Percentiles rank a stretch among this genome's conserved stretches.
These are phyloP conservation scores for Centropus unirufus DNA, from an alignment of 2,113 vertebrate species.

Conservation along the genomic window DNA sequence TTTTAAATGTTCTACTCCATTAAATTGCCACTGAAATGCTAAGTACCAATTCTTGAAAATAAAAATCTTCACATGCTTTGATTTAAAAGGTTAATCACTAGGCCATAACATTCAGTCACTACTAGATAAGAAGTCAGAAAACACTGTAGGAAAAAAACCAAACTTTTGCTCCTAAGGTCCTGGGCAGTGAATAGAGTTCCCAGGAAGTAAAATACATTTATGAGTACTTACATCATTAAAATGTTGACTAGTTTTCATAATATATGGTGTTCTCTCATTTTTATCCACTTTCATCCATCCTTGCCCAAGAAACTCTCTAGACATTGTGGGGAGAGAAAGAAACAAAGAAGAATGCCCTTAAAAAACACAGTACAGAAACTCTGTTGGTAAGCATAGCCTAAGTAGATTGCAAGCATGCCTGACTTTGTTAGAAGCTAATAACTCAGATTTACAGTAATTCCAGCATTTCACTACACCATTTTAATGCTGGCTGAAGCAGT, in stretches of 20 bases:
- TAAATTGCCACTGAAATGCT: background rate
- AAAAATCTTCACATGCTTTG: background rate
- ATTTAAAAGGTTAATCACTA: background rate
- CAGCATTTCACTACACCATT: background rate
- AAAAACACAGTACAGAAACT: background rate
- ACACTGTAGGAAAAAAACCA: background rate
- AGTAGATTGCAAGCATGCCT: background rate
- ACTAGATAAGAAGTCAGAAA: background rate
- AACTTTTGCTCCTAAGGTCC: background rate
- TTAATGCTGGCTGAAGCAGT: background rate
- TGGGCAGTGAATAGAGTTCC: background rate
- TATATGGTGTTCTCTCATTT: conserved; percentile 91
- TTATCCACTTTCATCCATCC: conserved; percentile 99
- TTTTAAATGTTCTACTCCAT: background rate
- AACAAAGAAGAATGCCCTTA: background rate
- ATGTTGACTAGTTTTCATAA: conserved; percentile 98
- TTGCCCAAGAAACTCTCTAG: conserved; percentile 96
- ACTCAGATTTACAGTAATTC: background rate
- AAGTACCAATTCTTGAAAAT: background rate
- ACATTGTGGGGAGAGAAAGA: background rate
- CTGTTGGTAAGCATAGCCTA: background rate
- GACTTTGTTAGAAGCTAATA: background rate
- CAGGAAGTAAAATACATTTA: background rate
- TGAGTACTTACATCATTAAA: conserved; percentile 90
- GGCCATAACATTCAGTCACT: background rate